Evolutionary conservation across 2,113 vertebrate species (phyloP).

Genomic region (Seriola rivoliana): DNA sequence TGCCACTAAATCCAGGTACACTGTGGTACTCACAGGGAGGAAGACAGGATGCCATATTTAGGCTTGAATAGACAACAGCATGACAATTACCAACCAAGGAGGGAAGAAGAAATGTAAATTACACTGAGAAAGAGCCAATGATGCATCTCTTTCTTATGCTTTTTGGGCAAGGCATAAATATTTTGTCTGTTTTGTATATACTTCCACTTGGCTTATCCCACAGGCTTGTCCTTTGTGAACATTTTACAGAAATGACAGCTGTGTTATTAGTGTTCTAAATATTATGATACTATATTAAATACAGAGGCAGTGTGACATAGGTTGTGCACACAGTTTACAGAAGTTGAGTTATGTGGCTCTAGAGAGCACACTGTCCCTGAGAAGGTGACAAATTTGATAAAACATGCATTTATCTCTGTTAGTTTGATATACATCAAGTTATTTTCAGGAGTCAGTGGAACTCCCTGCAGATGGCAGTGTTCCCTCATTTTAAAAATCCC

Average conservation of each 20-base stretch:
- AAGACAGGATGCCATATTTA: neutral
- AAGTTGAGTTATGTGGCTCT: conserved; percentile 36
- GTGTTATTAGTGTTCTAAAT: neutral
- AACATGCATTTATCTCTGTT: neutral
- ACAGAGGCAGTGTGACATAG: neutral
- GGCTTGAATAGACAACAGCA: neutral
- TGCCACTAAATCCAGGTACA: conserved; percentile 20
- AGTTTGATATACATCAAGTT: neutral
- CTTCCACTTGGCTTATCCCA: neutral
- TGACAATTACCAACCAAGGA: neutral
- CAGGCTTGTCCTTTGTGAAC: neutral
- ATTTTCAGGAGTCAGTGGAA: neutral
- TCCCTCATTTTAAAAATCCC: conserved; percentile 59
- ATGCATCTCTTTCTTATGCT: neutral
- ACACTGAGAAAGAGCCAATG: neutral
- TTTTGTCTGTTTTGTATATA: neutral
- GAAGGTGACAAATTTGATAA: neutral
- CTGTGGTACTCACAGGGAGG: neutral
- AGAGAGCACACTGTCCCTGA: neutral
- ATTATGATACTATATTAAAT: conserved; percentile 15
- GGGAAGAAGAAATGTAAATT: neutral
- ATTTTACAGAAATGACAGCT: conserved; percentile 15
- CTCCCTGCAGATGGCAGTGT: conserved; percentile 82
- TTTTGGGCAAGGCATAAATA: neutral
- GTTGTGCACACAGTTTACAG: conserved; percentile 30